These are phyloP conservation scores for Caloenas nicobarica DNA, from an alignment of 2,113 vertebrate species.

Conservation along the genomic window DNA sequence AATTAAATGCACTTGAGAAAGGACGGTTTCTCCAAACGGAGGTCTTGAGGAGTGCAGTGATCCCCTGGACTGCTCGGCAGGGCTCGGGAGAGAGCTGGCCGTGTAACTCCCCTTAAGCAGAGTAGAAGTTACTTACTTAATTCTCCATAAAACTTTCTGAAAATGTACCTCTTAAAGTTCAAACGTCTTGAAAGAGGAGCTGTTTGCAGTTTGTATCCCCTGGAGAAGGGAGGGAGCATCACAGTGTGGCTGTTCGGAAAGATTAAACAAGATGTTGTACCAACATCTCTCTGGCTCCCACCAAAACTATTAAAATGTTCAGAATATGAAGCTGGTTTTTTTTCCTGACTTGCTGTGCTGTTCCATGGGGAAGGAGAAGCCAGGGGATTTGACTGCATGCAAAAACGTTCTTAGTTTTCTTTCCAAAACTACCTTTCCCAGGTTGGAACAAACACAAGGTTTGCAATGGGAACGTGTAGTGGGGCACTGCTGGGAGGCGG, in stretches of 20 bases:
- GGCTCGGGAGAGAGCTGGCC: neutral
- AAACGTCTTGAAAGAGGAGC: neutral
- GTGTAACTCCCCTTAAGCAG: neutral
- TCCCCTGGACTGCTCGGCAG: rapidly evolving
- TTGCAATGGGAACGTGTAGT: neutral
- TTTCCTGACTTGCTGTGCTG: neutral
- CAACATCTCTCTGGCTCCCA: neutral
- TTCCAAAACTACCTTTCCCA: neutral
- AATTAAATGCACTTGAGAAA: neutral
- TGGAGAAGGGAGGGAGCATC: neutral
- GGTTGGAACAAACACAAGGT: rapidly evolving
- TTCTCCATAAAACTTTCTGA: neutral
- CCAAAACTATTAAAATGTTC: neutral
- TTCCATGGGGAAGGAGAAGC: neutral
- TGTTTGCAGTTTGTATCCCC: neutral
- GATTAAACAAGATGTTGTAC: neutral
- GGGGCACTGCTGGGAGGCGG: neutral
- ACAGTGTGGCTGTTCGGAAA: neutral
- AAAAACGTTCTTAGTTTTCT: neutral
- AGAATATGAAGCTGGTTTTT: neutral
- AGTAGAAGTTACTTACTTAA: neutral
- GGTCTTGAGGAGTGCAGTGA: neutral
- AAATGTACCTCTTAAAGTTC: neutral
- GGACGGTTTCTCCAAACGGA: neutral
- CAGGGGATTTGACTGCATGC: no score